These are phyloP conservation scores for Eunapius fragilis DNA, from an alignment of 37 sponge, comb jelly and placozoan species.

Conservation along the genomic window DNA sequence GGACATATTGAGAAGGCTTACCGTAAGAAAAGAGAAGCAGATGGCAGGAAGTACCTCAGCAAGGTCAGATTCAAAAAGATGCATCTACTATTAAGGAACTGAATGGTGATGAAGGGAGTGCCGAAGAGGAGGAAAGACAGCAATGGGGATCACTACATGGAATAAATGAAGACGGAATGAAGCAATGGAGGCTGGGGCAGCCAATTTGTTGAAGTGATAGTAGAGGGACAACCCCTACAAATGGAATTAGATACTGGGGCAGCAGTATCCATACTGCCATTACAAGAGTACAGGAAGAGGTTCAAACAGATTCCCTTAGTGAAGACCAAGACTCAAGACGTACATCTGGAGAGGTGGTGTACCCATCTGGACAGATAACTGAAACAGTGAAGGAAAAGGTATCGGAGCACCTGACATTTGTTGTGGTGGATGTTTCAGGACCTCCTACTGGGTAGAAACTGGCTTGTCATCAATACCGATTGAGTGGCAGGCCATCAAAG, in stretches of 20 bases:
- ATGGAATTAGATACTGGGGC: slow-evolving; percentile 56
- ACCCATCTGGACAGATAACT: background rate
- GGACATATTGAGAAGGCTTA: too few species aligned
- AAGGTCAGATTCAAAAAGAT: too few species aligned
- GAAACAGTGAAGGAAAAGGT: background rate
- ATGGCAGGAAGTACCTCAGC: too few species aligned
- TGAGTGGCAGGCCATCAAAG: background rate
- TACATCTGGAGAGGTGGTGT: background rate
- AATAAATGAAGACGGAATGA: too few species aligned
- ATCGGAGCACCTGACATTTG: background rate
- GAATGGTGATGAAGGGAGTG: too few species aligned
- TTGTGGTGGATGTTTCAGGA: slow-evolving; percentile 20
- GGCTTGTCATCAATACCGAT: slow-evolving; percentile 5
- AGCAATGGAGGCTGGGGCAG: too few species aligned
- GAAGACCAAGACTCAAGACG: background rate
- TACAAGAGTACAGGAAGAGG: background rate
- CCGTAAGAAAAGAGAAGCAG: too few species aligned
- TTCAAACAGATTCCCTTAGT: background rate
- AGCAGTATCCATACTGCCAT: slow-evolving; percentile 14
- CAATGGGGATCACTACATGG: too few species aligned
- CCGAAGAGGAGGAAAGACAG: too few species aligned
- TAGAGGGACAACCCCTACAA: too few species aligned
- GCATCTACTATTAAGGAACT: too few species aligned
- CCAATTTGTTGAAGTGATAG: too few species aligned
- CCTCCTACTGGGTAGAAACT: slow-evolving; percentile 46